Base-by-base conservation (phyloP, 2,113 vertebrate species). In the Rhea americana region DNA sequence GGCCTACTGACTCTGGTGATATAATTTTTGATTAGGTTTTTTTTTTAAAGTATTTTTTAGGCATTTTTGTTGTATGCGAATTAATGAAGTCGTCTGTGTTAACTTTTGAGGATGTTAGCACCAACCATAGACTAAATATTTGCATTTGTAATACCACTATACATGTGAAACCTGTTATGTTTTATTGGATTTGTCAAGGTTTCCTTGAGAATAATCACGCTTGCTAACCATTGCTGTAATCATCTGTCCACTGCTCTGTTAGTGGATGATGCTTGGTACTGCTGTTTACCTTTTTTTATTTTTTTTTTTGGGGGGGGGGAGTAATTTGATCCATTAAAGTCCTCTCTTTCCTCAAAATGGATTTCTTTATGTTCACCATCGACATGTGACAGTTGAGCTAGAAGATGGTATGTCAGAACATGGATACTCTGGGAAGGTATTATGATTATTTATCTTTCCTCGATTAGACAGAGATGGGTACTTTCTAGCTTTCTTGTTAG, bases 101-200 rank as follows among this genome's bases (percentile, higher is more conserved):
- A 28, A 15, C 2, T 3, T 16, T 84, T 84, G 70, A 92, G 18
- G 50, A 28, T 0, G 1, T 37, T 82, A 9, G 5, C 5, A 61
- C 39, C 28, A 80, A 7, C 55, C 17, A 1, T 3, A 43, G 37
- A 50, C 47, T 45, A 45, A 67, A 59, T 80, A 32, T 35, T 85
- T 74, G 45, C 0, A 0, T 73, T 15, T 73, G 37, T 15, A 30
- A 1, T 59, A n/a, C 30, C 4, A 6, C 11, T 13, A 0, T 24
- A 26, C 28, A 14, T 81, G 22, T 71, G 61, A 81, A 86, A 72
- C 24, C 5, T 75, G 10, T 19, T 41, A 26, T 66, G 21, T 85
- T 83, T 47, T 9, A 9, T 21, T 77, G 13, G 21, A 21, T 77
- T 93, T 82, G 14, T n/a, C 53, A 62, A 28, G 35, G 11, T 66